These are phyloP conservation scores for Plecotus auritus DNA, from an alignment of 2,113 vertebrate species.

Conservation along the genomic window DNA sequence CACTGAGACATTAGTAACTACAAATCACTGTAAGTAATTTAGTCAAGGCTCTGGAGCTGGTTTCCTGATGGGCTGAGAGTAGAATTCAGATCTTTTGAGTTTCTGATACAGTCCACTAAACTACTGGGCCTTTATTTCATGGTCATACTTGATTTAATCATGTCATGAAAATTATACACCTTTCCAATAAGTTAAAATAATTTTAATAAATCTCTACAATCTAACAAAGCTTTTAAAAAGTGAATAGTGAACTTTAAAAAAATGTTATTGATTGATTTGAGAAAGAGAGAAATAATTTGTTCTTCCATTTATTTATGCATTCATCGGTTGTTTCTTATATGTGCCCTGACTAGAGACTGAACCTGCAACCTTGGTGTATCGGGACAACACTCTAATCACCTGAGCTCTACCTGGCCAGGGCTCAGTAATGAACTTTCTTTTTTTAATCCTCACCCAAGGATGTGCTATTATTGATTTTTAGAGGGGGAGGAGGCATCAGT, in stretches of 20 bases:
- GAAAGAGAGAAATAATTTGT: no score
- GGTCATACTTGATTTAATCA: not conserved
- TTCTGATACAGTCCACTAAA: not conserved
- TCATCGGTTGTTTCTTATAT: no score
- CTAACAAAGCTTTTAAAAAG: not conserved
- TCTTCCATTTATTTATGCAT: no score
- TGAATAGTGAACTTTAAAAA: not conserved
- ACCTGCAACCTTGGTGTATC: no score
- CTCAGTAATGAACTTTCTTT: not conserved
- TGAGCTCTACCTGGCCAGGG: no score
- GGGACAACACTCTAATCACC: no score
- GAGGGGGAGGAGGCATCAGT: no score
- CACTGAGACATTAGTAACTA: not conserved
- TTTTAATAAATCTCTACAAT: not conserved
- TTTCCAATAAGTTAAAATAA: conserved; percentile 21
- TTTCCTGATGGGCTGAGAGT: not conserved
- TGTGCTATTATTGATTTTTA: no score
- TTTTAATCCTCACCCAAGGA: no score
- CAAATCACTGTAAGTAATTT: not conserved
- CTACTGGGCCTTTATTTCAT: not conserved
- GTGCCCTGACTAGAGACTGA: no score
- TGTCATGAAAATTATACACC: not conserved
- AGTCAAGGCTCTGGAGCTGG: not conserved
- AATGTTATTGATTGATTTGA: no score
- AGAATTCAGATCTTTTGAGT: not conserved